Evolutionary conservation across 2,888 invertebrate genomes (phyloP).

Genomic region (Drosophila quinaria): DNA sequence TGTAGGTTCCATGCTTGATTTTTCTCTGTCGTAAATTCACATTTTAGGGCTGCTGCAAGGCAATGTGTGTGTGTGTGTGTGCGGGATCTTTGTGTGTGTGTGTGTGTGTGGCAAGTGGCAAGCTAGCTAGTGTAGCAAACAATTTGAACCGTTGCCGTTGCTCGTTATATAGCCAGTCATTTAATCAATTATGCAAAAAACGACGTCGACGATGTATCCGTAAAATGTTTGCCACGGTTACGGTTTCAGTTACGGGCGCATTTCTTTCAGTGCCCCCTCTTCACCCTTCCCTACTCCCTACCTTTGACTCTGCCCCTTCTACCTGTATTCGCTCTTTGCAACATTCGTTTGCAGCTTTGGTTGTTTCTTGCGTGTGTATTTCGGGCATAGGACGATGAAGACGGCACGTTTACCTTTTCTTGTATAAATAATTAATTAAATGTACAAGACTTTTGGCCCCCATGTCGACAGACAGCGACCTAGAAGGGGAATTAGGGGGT

Average conservation of each 20-base stretch:
- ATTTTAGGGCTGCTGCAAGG: conserved; percentile 51
- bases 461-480: conserved; percentile 6
- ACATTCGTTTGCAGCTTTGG: conserved; percentile 38
- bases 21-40: conserved; percentile 66
- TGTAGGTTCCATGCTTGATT: conserved; percentile 46
- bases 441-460: conserved; percentile 70
- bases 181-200: conserved; percentile 85
- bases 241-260: conserved; percentile 30
- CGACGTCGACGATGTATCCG: conserved; percentile 75
- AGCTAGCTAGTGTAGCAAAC: conserved; percentile 47
- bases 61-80: background rate
- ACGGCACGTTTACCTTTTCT: conserved; percentile 78
- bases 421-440: conserved; percentile 82
- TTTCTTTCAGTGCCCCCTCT: conserved; percentile 9
- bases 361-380: conserved; percentile 49
- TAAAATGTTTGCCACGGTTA: conserved; percentile 75
- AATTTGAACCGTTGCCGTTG: conserved; percentile 55
- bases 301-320: background rate
- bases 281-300: background rate
- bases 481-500: background rate
- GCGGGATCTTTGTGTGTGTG: background rate
- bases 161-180: conserved; percentile 80
- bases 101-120: conserved; percentile 21
- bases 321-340: conserved; percentile 9
- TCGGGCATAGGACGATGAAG: conserved; percentile 29